These are phyloP conservation scores for Batillaria attramentaria DNA, from an alignment of 1,140 invertebrate species.

Conservation along the genomic window DNA sequence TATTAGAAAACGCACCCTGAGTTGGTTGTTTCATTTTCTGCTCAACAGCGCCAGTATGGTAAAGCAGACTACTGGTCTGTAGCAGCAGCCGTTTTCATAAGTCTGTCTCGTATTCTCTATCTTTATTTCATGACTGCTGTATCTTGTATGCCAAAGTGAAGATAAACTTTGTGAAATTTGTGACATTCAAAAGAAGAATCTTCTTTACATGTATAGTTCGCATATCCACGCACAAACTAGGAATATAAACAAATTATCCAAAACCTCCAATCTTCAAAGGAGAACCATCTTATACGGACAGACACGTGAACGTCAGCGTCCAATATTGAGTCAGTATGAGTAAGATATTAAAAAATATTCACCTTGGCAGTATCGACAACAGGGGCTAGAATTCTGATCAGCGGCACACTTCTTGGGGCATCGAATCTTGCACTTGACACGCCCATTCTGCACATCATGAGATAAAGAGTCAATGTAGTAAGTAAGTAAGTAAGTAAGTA, in stretches of 20 bases:
- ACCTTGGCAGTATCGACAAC: constrained; percentile 23
- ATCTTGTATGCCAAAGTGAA: too few relatives aligned
- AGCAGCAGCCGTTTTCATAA: too few relatives aligned
- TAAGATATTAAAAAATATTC: not conserved
- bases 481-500: too few relatives aligned
- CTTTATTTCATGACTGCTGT: too few relatives aligned
- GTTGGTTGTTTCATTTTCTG: too few relatives aligned
- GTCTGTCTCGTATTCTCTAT: too few relatives aligned
- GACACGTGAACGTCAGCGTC: not conserved
- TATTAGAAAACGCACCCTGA: too few relatives aligned
- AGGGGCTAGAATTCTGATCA: constrained; percentile 2
- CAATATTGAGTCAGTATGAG: not conserved
- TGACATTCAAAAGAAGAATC: not conserved
- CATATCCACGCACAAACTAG: not conserved
- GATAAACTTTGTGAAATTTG: too few relatives aligned
- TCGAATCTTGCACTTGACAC: constrained; percentile 26
- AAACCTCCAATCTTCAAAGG: not conserved
- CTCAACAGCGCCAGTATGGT: too few relatives aligned
- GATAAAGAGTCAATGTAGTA: too few relatives aligned
- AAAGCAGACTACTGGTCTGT: too few relatives aligned
- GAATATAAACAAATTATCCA: not conserved
- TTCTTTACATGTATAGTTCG: not conserved
- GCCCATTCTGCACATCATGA: constrained; percentile 8
- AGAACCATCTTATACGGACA: not conserved
- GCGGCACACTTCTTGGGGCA: constrained; percentile 22